Percentiles rank a stretch among this genome's conserved stretches.
Conservation (phyloP, 1,140 invertebrate genomes). For the Copidosoma floridanum region DNA sequence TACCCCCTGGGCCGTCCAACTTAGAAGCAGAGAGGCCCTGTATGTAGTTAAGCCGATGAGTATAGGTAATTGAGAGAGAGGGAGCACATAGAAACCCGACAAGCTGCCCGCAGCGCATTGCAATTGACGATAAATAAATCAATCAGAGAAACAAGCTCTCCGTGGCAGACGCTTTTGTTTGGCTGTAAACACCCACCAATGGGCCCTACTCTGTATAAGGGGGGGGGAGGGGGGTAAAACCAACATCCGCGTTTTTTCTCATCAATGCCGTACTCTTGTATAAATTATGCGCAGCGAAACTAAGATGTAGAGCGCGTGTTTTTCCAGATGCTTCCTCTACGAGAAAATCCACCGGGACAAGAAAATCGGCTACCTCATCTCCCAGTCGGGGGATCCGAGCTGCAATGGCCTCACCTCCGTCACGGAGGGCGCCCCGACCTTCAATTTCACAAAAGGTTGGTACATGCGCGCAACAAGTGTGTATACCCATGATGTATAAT, state of each 20-base stretch:
- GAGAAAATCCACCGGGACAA: slow-evolving; percentile 52
- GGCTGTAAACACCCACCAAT: too few species aligned
- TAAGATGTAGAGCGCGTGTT: too few species aligned
- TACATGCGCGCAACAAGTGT: background rate
- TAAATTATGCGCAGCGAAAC: too few species aligned
- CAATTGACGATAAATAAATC: slow-evolving; percentile 43
- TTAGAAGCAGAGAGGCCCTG: too few species aligned
- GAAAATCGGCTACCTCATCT: slow-evolving; percentile 55
- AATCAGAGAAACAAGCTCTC: slow-evolving; percentile 32
- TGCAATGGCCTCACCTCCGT: slow-evolving; percentile 62
- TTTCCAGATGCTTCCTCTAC: slow-evolving; percentile 65
- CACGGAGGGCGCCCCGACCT: slow-evolving; percentile 61
- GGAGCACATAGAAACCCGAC: background rate
- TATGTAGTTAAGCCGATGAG: too few species aligned
- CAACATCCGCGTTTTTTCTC: too few species aligned
- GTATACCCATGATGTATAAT: background rate
- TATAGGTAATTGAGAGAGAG: slow-evolving; percentile 5
- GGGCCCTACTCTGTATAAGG: too few species aligned
- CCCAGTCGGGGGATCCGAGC: slow-evolving; percentile 64
- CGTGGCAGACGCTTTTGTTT: too few species aligned
- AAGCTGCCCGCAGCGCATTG: slow-evolving; percentile 6
- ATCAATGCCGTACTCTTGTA: too few species aligned
- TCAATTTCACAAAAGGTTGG: slow-evolving; percentile 61
- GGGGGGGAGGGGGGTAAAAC: too few species aligned
- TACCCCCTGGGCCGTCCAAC: too few species aligned